A percentile compares a stretch with the other conserved stretches of the same genome.
phyloP scores from a whole-genome alignment of 2,797 vertebrate genomes.

The Pteropus rufus region DNA sequence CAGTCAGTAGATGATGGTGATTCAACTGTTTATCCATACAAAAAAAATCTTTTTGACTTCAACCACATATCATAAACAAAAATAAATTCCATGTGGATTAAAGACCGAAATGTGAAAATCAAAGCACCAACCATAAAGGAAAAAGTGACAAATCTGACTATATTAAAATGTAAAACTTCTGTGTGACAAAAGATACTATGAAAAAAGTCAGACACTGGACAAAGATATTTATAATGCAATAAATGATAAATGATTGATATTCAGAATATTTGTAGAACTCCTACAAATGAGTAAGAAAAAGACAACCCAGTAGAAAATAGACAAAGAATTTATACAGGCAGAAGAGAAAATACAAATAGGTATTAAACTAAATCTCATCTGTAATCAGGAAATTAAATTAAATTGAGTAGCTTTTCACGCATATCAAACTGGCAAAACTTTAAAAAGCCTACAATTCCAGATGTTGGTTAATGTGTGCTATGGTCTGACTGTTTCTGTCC shows the following conservation, averaged over 20 bases:
- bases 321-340: background rate
- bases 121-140: background rate
- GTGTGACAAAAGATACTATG: background rate
- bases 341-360: background rate
- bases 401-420: background rate
- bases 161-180: background rate
- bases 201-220: background rate
- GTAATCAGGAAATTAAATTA: background rate
- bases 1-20: background rate
- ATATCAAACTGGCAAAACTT: background rate
- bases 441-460: background rate
- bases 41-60: background rate
- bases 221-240: background rate
- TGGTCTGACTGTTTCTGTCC: background rate
- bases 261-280: background rate
- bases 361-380: background rate
- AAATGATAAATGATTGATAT: background rate
- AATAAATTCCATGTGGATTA: background rate
- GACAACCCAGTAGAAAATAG: background rate
- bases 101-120: background rate
- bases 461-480: background rate
- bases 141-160: background rate
- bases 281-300: background rate
- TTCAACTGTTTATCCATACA: background rate
- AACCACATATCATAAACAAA: background rate